These are phyloP conservation scores for Drosophila insularis DNA, from an alignment of 1,140 invertebrate species.

Conservation along the genomic window DNA sequence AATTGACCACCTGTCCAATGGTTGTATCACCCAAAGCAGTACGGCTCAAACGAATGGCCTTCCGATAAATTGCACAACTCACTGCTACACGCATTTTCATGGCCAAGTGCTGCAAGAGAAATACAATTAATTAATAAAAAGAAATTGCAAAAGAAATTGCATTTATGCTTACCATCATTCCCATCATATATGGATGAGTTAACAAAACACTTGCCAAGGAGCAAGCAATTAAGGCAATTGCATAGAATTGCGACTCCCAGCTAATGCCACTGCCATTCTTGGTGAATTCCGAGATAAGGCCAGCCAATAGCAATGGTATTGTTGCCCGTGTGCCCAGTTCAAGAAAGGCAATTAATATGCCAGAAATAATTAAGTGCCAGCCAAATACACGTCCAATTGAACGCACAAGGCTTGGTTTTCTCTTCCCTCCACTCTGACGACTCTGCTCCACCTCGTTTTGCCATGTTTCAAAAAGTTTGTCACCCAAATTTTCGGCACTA, in stretches of 20 bases:
- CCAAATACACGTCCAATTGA: slow-evolving; percentile 66
- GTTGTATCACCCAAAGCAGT: slow-evolving; percentile 90
- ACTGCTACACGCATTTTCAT: slow-evolving; percentile 83
- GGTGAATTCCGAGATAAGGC: slow-evolving; percentile 83
- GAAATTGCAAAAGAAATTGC: too few species aligned
- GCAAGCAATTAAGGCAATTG: slow-evolving; percentile 84
- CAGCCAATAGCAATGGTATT: slow-evolving; percentile 67
- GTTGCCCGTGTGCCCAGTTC: slow-evolving; percentile 83
- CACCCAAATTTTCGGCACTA: slow-evolving; percentile 76
- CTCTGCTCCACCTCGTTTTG: slow-evolving; percentile 41
- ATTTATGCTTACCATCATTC: slow-evolving; percentile 82
- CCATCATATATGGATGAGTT: slow-evolving; percentile 86
- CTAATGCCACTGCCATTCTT: slow-evolving; percentile 76
- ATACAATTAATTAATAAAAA: too few species aligned
- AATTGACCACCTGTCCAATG: slow-evolving; percentile 89
- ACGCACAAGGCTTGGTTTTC: slow-evolving; percentile 50
- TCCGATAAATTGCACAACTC: slow-evolving; percentile 87
- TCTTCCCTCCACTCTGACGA: slow-evolving; percentile 16
- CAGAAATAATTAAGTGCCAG: slow-evolving; percentile 51
- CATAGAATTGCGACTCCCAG: slow-evolving; percentile 84
- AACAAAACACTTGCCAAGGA: slow-evolving; percentile 84
- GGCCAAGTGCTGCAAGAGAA: slow-evolving; percentile 48
- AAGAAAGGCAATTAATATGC: slow-evolving; percentile 39
- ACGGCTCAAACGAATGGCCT: slow-evolving; percentile 85
- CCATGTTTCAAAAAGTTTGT: slow-evolving; percentile 57